A percentile compares a stretch with the other conserved stretches of the same genome.
These are phyloP conservation scores for Phyllotreta striolata DNA, from an alignment of 2,888 invertebrate species.

Conservation along the genomic window DNA sequence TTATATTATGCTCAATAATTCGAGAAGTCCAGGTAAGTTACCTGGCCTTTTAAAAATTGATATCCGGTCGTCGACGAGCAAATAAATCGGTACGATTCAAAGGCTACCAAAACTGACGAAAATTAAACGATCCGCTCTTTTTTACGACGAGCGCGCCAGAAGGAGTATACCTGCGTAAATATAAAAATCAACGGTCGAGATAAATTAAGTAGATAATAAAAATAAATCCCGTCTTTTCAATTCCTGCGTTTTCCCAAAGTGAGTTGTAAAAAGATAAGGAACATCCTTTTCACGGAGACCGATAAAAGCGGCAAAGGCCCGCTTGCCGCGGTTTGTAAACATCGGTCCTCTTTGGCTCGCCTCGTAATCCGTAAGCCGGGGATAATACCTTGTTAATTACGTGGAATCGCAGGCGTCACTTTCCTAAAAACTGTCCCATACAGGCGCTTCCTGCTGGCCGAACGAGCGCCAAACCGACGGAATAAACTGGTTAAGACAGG, in stretches of 20 bases:
- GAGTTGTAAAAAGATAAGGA: constrained; percentile 31
- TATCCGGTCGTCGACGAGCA: too few relatives aligned
- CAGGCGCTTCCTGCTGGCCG: too few relatives aligned
- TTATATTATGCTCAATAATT: too few relatives aligned
- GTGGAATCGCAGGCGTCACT: constrained; percentile 5
- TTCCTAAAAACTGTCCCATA: too few relatives aligned
- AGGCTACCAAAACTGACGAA: too few relatives aligned
- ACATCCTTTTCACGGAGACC: constrained; percentile 27
- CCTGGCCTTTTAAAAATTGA: too few relatives aligned
- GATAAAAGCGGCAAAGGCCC: constrained; percentile 20
- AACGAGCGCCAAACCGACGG: too few relatives aligned
- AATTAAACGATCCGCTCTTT: too few relatives aligned
- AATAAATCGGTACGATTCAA: too few relatives aligned
- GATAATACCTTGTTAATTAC: constrained; percentile 8
- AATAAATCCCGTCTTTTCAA: constrained; percentile 25
- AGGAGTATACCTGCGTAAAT: constrained; percentile 8
- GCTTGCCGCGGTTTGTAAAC: constrained; percentile 23
- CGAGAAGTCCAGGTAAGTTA: too few relatives aligned
- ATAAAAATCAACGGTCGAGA: constrained; percentile 27
- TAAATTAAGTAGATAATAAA: constrained; percentile 28
- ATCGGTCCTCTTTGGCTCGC: constrained; percentile 24
- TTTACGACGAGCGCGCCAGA: too few relatives aligned
- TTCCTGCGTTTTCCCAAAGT: constrained; percentile 17
- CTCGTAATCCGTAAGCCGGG: constrained; percentile 22
- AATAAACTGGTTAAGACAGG: too few relatives aligned